Base-by-base conservation (phyloP, 2,888 invertebrate genomes). In the Cylloceria caligata region DNA sequence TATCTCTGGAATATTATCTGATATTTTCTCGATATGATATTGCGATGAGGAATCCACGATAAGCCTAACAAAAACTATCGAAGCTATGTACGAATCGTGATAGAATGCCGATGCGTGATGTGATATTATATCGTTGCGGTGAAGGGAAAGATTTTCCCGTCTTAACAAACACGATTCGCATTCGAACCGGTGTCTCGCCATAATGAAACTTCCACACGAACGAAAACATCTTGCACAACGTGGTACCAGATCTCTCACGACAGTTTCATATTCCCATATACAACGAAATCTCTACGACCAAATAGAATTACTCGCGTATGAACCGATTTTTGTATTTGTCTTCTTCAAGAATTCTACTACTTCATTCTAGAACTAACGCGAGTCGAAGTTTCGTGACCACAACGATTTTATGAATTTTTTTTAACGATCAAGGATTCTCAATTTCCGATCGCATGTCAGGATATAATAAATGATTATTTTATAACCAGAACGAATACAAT, bases 221-320 rank as follows among this genome's bases (percentile, higher is more conserved):
- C 68, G 74, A 74, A 78, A 81, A 81, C 81, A 74, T 65, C 69
- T 81, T 81, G 81, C 81, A 72, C 64, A 81, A 81, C 74, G 49
- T 83, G 80, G 83, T 84, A 77, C 71, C 78, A n/a, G n/a, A 30
- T 69, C 57, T 88, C 90, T 88, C 88, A 89, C 89, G 88, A 87
- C 87, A 88, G 90, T 90, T 88, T 81, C 78, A 74, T 74, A 78
- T 78, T 57, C 62, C 69, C 69, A 74, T 80, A 74, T 78, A 78
- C 19, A 69, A 80, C 78, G 75, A 55, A 82, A 80, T 83, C 83
- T 76, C 69, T 74, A 47, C 67, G 55, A 45, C 67, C 47, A 52
- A 64, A 68, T 21, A 45, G 71, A 75, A 75, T 72, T 42, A 47
- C n/a, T 52, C 42, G 45, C 45, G 16, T 39, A 16, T n/a, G 11